These are phyloP conservation scores for Mystacides longicornis DNA, from an alignment of 2,888 invertebrate genomes.

Conservation along the genomic window DNA sequence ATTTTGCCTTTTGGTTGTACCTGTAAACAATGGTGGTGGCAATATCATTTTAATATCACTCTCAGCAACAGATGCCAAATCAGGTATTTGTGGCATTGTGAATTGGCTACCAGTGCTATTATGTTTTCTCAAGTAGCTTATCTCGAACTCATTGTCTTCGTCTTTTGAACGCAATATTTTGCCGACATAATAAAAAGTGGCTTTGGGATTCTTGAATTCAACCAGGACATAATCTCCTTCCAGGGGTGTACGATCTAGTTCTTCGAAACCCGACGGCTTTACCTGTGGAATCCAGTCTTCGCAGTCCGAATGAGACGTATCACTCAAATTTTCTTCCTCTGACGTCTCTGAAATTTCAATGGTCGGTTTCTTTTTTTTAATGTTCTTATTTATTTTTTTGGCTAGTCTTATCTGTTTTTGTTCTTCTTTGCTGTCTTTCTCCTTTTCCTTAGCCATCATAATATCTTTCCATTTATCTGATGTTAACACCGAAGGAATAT, in stretches of 20 bases:
- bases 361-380: not conserved
- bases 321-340: not conserved
- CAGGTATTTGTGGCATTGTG: not conserved
- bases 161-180: not conserved
- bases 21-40: not conserved
- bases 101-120: too few relatives aligned
- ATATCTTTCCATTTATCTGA: not conserved
- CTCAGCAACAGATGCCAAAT: not conserved
- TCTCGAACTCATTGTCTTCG: too few relatives aligned
- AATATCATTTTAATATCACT: not conserved
- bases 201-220: not conserved
- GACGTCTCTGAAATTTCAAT: not conserved
- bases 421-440: not conserved
- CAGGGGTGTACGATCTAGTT: not conserved
- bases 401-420: too few relatives aligned
- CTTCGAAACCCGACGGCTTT: not conserved
- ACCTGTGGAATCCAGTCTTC: not conserved
- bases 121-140: not conserved
- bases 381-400: not conserved
- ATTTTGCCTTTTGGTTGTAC: not conserved
- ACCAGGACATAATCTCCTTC: not conserved
- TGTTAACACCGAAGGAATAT: not conserved
- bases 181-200: not conserved
- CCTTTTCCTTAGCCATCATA: not conserved
- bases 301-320: too few relatives aligned